Percentiles rank a stretch among this genome's conserved stretches.
These are phyloP conservation scores for Campoletis sonorensis DNA, from an alignment of 1,140 invertebrate species.

Conservation along the genomic window DNA sequence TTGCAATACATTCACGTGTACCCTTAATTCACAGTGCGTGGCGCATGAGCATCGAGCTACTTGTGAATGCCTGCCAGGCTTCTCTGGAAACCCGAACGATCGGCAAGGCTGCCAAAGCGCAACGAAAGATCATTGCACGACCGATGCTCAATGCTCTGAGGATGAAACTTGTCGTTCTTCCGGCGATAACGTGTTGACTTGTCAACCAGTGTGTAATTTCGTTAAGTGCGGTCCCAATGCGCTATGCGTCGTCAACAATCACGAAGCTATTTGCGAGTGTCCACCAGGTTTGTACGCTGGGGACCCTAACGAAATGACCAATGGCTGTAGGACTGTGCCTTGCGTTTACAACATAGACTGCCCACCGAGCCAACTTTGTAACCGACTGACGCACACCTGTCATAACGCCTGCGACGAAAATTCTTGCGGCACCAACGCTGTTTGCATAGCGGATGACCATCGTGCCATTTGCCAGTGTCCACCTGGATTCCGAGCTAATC, in stretches of 20 bases:
- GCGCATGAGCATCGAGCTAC: slow-evolving; percentile 84
- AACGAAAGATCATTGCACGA: slow-evolving; percentile 84
- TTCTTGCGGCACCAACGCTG: slow-evolving; percentile 90
- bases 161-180: slow-evolving; percentile 83
- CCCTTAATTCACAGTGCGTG: slow-evolving; percentile 88
- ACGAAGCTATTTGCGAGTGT: slow-evolving; percentile 91
- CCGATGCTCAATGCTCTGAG: slow-evolving; percentile 89
- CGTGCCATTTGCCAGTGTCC: slow-evolving; percentile 89
- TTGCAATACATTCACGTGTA: slow-evolving; percentile 88
- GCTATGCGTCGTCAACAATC: slow-evolving; percentile 91
- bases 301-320: slow-evolving; percentile 85
- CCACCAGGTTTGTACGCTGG: slow-evolving; percentile 89
- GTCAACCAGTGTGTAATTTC: slow-evolving; percentile 85
- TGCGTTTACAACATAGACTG: slow-evolving; percentile 92
- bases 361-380: slow-evolving; percentile 85
- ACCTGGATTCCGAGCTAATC: slow-evolving; percentile 87
- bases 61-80: slow-evolving; percentile 89
- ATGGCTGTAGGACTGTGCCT: slow-evolving; percentile 87
- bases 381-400: slow-evolving; percentile 89
- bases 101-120: slow-evolving; percentile 87
- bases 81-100: slow-evolving; percentile 91
- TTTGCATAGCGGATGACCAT: slow-evolving; percentile 91
- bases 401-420: slow-evolving; percentile 88
- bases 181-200: slow-evolving; percentile 75
- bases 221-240: slow-evolving; percentile 89